Percentiles rank a stretch among this genome's conserved stretches.
Conservation (phyloP, 37 sponge, comb jelly and placozoan species). For the Mnemiopsis leidyi region DNA sequence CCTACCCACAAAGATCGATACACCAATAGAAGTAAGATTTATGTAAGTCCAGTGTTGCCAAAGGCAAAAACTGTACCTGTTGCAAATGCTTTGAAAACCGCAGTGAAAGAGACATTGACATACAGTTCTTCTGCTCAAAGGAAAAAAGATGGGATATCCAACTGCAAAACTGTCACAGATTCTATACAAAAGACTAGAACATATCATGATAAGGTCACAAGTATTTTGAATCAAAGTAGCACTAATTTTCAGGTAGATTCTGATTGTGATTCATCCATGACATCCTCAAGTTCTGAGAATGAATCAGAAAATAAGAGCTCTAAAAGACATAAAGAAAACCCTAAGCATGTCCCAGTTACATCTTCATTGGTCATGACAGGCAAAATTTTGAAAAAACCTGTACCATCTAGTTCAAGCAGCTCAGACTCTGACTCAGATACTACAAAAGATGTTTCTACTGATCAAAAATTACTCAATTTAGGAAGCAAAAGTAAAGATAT, state of each 20-base stretch:
- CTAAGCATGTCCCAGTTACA: not conserved
- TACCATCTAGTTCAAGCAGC: not conserved
- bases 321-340: not conserved
- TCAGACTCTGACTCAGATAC: not conserved
- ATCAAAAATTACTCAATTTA: too few species aligned
- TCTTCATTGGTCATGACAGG: not conserved
- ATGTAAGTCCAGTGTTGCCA: not conserved
- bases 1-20: constrained; percentile 10
- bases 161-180: not conserved
- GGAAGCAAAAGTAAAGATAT: not conserved
- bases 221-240: not conserved
- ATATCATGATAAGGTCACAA: not conserved
- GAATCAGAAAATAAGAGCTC: not conserved
- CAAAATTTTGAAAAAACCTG: not conserved
- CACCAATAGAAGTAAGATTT: constrained; percentile 34
- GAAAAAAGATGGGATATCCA: not conserved
- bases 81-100: not conserved
- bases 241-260: not conserved
- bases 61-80: not conserved
- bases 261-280: constrained; percentile 39
- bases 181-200: not conserved
- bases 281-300: not conserved
- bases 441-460: not conserved
- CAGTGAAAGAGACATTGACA: not conserved
- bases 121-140: not conserved